These are phyloP conservation scores for Acrocephalus kingi DNA, from an alignment of 2,113 vertebrate genomes.

Conservation along the genomic window DNA sequence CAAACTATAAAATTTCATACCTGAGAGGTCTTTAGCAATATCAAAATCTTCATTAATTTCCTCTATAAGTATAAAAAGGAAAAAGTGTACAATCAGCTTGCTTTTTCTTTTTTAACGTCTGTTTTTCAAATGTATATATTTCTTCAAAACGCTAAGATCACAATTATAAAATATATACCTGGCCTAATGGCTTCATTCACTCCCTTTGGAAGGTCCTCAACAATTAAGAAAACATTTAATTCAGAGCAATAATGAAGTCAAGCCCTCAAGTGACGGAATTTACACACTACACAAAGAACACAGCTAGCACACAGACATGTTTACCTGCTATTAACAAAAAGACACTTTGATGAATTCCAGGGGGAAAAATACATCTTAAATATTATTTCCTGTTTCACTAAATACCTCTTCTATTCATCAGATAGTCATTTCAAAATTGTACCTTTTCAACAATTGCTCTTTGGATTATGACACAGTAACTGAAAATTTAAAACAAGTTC, in stretches of 20 bases:
- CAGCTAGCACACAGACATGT: background rate
- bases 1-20: background rate
- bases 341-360: background rate
- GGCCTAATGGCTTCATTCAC: background rate
- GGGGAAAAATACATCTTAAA: background rate
- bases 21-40: background rate
- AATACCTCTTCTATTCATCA: background rate
- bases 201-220: conserved; percentile 1
- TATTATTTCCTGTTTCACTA: background rate
- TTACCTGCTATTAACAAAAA: background rate
- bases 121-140: background rate
- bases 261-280: background rate
- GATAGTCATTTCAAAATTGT: background rate
- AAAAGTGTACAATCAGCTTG: background rate
- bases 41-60: conserved; percentile 14
- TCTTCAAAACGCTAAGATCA: background rate
- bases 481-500: background rate
- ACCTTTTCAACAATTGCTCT: background rate
- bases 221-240: background rate
- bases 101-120: background rate
- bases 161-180: background rate
- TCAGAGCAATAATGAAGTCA: background rate
- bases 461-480: background rate
- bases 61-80: background rate
- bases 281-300: background rate